These are phyloP conservation scores for Sturmia bella DNA, from an alignment of 2,888 invertebrate species.

Conservation along the genomic window DNA sequence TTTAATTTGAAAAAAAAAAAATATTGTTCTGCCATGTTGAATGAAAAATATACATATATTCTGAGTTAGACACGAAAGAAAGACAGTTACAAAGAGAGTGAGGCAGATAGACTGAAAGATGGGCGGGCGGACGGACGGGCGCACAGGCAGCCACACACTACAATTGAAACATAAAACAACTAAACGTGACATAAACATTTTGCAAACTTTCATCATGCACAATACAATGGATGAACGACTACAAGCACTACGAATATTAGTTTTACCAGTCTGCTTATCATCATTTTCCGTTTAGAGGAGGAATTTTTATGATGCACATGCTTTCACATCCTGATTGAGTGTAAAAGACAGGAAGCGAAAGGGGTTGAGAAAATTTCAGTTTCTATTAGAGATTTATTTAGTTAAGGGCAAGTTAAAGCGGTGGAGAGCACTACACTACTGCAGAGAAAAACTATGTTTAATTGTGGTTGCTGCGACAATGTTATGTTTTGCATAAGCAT, in stretches of 20 bases:
- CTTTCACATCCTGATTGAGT: not conserved
- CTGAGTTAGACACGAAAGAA: slow-evolving; percentile 13
- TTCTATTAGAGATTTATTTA: not conserved
- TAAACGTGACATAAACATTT: slow-evolving; percentile 63
- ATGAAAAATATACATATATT: not conserved
- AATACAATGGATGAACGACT: slow-evolving; percentile 15
- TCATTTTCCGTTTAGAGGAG: not conserved
- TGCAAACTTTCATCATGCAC: slow-evolving; percentile 41
- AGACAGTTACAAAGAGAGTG: slow-evolving; percentile 18
- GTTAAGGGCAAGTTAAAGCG: not conserved
- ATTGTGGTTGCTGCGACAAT: no score
- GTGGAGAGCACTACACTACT: not conserved
- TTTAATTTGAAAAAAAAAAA: slow-evolving; percentile 3
- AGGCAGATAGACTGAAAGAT: no score
- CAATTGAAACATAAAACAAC: slow-evolving; percentile 60
- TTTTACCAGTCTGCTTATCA: not conserved
- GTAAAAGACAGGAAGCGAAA: slow-evolving; percentile 20
- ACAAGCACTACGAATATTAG: slow-evolving; percentile 8
- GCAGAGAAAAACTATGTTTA: no score
- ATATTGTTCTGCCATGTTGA: not conserved
- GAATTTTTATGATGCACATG: slow-evolving; percentile 26
- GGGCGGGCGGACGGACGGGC: not conserved
- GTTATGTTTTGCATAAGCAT: no score
- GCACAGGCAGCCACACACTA: slow-evolving; percentile 13
- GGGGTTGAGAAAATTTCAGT: slow-evolving; percentile 10